These are phyloP conservation scores for Synchiropus splendidus DNA, from an alignment of 2,113 vertebrate genomes.

Conservation along the genomic window DNA sequence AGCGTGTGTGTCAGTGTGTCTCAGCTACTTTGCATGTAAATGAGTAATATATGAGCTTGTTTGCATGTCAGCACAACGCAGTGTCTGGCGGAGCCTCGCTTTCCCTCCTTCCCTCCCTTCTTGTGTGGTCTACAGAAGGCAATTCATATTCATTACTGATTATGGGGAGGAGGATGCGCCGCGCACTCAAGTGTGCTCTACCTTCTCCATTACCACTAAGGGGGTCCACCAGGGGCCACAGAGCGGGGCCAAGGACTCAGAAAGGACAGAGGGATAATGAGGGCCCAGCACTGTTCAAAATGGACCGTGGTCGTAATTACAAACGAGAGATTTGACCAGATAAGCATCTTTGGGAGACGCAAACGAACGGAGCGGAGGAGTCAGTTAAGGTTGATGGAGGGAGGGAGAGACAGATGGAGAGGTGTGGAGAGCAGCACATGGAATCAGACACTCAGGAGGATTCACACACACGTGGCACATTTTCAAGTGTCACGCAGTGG, in stretches of 20 bases:
- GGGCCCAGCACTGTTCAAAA: conserved; percentile 17
- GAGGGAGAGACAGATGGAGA: conserved; percentile 33
- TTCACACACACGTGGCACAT: conserved; percentile 14
- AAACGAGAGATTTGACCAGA: conserved; percentile 58
- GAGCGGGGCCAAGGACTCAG: conserved; percentile 16
- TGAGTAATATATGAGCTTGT: conserved; percentile 56
- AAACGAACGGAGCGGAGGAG: conserved; percentile 47
- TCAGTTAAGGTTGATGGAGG: conserved; percentile 23
- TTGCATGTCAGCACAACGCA: conserved; percentile 48
- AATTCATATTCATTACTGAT: conserved; percentile 71
- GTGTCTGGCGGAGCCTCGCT: too few species aligned
- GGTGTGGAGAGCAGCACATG: conserved; percentile 23
- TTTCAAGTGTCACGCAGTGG: not conserved
- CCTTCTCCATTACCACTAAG: conserved; percentile 68
- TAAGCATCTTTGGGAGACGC: conserved; percentile 51
- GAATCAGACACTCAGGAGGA: conserved; percentile 16
- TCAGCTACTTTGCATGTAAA: conserved; percentile 28
- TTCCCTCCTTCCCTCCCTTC: conserved; percentile 21
- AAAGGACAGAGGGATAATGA: conserved; percentile 26
- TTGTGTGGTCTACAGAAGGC: conserved; percentile 54
- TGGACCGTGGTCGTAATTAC: conserved; percentile 54
- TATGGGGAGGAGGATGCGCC: conserved; percentile 54
- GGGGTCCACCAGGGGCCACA: conserved; percentile 29
- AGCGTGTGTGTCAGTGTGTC: conserved; percentile 19
- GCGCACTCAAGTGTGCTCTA: conserved; percentile 63